These are phyloP conservation scores for Galerucella nymphaeae DNA, from an alignment of 2,888 invertebrate species.

Conservation along the genomic window DNA sequence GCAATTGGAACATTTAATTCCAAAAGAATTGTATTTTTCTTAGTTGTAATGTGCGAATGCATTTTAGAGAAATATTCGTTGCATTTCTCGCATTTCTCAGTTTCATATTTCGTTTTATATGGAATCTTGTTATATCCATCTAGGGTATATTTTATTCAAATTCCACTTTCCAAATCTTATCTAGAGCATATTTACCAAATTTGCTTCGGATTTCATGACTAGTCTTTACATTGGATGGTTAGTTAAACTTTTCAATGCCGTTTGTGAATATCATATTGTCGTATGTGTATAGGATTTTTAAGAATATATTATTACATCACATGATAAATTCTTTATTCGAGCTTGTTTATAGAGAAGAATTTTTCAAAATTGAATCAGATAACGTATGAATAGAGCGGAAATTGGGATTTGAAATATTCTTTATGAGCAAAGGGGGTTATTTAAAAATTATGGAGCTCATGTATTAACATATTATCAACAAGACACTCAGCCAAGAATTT, in stretches of 20 bases:
- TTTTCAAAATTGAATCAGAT: neutral
- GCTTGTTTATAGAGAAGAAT: neutral
- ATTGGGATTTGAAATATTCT: neutral
- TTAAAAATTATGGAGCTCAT: too few species aligned
- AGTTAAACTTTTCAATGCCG: slow-evolving; percentile 19
- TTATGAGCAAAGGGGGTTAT: too few species aligned
- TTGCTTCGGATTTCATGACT: slow-evolving; percentile 14
- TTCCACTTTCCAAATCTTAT: slow-evolving; percentile 28
- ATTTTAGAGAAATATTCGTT: slow-evolving; percentile 16
- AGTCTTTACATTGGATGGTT: slow-evolving; percentile 15
- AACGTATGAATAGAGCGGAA: neutral
- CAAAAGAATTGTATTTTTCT: slow-evolving; percentile 5
- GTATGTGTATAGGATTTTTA: slow-evolving; percentile 14
- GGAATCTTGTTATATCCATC: slow-evolving; percentile 34
- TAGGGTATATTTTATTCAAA: slow-evolving; percentile 33
- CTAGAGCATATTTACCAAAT: slow-evolving; percentile 18
- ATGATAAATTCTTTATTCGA: neutral
- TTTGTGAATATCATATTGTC: slow-evolving; percentile 7
- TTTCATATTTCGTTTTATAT: slow-evolving; percentile 37
- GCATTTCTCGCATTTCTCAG: slow-evolving; percentile 29
- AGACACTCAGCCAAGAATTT: too few species aligned
- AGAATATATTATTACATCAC: neutral
- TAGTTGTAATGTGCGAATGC: slow-evolving; percentile 18
- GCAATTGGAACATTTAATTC: slow-evolving; percentile 31
- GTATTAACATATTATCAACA: too few species aligned